phyloP scores from a whole-genome alignment of 2,113 vertebrate species.

The Heterocephalus glaber region DNA sequence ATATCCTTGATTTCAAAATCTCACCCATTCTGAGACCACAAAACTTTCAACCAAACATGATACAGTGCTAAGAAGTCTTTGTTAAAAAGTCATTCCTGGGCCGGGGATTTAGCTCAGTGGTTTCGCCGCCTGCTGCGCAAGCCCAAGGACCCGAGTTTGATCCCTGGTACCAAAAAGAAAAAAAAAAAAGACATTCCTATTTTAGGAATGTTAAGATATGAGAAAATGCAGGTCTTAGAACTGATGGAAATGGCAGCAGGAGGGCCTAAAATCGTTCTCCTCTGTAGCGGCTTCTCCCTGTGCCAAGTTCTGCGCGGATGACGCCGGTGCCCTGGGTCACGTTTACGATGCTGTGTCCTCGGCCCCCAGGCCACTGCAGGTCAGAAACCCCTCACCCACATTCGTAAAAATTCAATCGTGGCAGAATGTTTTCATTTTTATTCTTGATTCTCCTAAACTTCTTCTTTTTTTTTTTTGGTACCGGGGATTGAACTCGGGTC shows the following conservation, averaged over 20 bases:
- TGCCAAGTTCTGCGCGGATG: accelerated
- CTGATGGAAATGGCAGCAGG: not conserved
- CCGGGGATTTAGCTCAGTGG: no score
- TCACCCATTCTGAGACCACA: not conserved
- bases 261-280: not conserved
- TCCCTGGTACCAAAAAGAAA: no score
- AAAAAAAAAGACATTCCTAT: not conserved
- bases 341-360: not conserved
- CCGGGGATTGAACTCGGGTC: no score
- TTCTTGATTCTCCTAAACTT: conserved; percentile 16
- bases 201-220: not conserved
- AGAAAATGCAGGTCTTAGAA: not conserved
- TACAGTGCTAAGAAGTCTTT: not conserved
- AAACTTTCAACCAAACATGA: not conserved
- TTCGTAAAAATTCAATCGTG: not conserved
- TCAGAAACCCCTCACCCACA: not conserved
- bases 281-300: no score
- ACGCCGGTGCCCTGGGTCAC: not conserved
- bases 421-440: not conserved
- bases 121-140: no score
- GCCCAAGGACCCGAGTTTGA: no score
- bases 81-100: not conserved
- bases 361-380: not conserved
- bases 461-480: no score
- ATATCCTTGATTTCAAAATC: not conserved